Evolutionary conservation across 64 coral and sea anemone species (phyloP), one percentile per base, ranked within the genome.

Genomic region (Actinia tenebrosa): DNA sequence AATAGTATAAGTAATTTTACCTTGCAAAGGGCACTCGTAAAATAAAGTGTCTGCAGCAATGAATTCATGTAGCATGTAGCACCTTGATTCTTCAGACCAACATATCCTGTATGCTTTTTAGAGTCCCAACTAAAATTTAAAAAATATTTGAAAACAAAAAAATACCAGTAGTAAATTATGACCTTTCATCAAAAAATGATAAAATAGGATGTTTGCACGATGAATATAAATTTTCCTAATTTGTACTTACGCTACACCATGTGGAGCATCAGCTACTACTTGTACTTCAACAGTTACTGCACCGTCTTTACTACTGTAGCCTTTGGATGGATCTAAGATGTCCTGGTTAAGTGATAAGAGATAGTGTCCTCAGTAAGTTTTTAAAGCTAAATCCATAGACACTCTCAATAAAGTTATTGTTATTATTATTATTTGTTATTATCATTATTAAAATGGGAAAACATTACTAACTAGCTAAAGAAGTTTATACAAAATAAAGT

Each of bases 21-120:
- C 92, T 91, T 98, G 86, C 96, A 83, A 86, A 98, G 53, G 69
- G 93, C 93, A 88, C 93, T 92, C 20, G 97, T 99, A 84, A 99
- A 99, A 86, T 92, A 99, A 27, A 99, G 83, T 45, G 97, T 99
- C 84, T 99, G 97, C n/a, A 99, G 56, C 77, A 99, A 71, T 5
- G 97, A 99, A 52, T 99, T 99, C 97, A 99, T 99, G 77, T 99
- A 99, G 63, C 97, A 99, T 44, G 97, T 99, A 75, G 97, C 97
- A 44, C 97, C 97, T 85, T 99, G 97, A 50, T 99, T 99, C 86
- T 99, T 99, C 8, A 99, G 53, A 25, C 97, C 97, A 88, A 99
- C 97, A 95, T 89, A 95, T 30, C 97, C 97, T 60, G 97, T 99
- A 62, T 99, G 97, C 82, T 99, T 99, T 66, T 99, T 99, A 15